phyloP scores from a whole-genome alignment of 1,140 invertebrate species.

The Bathynomus jamesi region DNA sequence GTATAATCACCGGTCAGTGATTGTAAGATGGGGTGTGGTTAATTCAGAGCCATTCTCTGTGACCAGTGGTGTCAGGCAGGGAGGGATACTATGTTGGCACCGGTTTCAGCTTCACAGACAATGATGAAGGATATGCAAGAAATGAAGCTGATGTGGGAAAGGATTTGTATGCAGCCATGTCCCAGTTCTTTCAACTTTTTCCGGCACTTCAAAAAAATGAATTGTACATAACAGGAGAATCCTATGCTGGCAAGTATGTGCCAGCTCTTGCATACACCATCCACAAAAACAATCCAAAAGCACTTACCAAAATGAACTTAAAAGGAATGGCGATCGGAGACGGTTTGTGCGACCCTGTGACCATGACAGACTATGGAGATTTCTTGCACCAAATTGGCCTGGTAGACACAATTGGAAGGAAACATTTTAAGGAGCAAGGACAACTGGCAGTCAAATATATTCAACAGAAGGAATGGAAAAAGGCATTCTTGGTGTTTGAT shows the following conservation, averaged over 20 bases:
- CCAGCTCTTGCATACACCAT: too few relatives aligned
- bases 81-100: too few relatives aligned
- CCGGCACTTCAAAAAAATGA: conserved; percentile 26
- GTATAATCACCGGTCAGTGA: too few relatives aligned
- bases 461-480: conserved; percentile 51
- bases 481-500: conserved; percentile 54
- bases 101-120: conserved; percentile 41
- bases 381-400: conserved; percentile 74
- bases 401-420: conserved; percentile 56
- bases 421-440: conserved; percentile 55
- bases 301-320: too few relatives aligned
- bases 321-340: conserved; percentile 73
- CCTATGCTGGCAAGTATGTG: conserved; percentile 27
- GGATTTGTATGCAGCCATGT: conserved; percentile 44
- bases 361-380: conserved; percentile 68
- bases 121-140: conserved; percentile 40
- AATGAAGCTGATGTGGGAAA: conserved; percentile 45
- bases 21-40: too few relatives aligned
- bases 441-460: conserved; percentile 53
- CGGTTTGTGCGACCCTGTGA: conserved; percentile 69
- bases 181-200: conserved; percentile 21
- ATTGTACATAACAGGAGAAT: conserved; percentile 28
- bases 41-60: too few relatives aligned
- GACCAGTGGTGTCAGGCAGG: too few relatives aligned
- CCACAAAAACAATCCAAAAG: too few relatives aligned